Base-by-base conservation (phyloP, 2,113 vertebrate species). In the Triplophysa rosa region DNA sequence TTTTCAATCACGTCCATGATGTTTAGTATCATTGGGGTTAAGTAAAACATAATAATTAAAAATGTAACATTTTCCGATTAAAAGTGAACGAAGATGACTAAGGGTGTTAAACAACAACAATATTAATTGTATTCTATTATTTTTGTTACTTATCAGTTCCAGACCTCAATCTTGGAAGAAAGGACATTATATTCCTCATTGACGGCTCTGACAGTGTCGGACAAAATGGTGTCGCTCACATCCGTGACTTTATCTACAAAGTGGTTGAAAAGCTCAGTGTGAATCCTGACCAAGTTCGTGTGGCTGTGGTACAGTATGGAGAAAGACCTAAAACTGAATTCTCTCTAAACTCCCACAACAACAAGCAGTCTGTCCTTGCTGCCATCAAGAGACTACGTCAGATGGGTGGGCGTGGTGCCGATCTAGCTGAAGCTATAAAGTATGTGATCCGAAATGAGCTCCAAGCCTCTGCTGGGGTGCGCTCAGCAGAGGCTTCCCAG, bases 101-200 rank as follows among this genome's bases (percentile, higher is more conserved):
- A 37, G 33, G 26, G 29, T 6, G 33, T 37, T 37, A 14, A 56
- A 73, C 52, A 23, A 29, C 17, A 19, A 19, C 24, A 63, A 13
- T 37, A 49, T n/a, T 56, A 24, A 21, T 17, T 23, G 0, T 47
- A 59, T 33, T 54, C 47, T 29, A 45, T 64, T 8, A 67, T 78
- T 67, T 4, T 61, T 75, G 79, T 82, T 58, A 77, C 74, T 77
- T 58, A 23, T 82, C 26, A 77, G 79, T 80, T 84, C n/a, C 84
- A 92, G 92, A 0, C 0, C 5, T 85, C 2, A 87, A 92, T 77
- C 87, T 94, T 21, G 94, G 95, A 0, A 95, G 88, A 54, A 95
- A 94, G 1, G 98, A 99, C 87, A 89, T 99, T 0, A 89, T 99
- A 61, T 99, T 99, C 87, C 94, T 99, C 1, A 92, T 99, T 11